Evolutionary conservation across 1,140 invertebrate species (phyloP).

Genomic region (Pseudomyrmex concolor): DNA sequence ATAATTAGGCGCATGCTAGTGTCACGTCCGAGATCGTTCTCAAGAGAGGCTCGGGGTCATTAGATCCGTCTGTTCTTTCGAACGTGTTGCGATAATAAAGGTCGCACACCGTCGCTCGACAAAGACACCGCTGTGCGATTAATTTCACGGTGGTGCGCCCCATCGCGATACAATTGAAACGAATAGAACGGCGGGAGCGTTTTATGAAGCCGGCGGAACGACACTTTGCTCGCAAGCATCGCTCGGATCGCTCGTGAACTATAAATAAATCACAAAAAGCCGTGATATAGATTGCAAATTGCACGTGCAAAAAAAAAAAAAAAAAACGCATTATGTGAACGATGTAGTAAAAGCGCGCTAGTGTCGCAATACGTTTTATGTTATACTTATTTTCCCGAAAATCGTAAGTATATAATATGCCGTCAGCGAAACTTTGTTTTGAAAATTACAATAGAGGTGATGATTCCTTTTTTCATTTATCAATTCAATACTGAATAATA

Average conservation of each 20-base stretch:
- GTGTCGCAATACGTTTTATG: neutral
- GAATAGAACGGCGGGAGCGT: constrained; percentile 56
- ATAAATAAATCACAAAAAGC: constrained; percentile 15
- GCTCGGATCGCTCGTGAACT: constrained; percentile 15
- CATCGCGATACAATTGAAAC: constrained; percentile 61
- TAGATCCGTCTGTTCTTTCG: constrained; percentile 62
- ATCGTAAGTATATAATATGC: too few species aligned
- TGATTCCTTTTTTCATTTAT: neutral
- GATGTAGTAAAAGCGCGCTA: neutral
- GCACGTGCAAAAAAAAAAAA: neutral
- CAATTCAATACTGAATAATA: constrained; percentile 3
- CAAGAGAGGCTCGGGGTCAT: constrained; percentile 57
- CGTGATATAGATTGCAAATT: constrained; percentile 7
- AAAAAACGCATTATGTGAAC: neutral
- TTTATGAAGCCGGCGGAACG: constrained; percentile 50
- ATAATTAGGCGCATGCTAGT: constrained; percentile 56
- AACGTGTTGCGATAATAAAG: constrained; percentile 64
- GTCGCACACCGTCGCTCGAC: constrained; percentile 55
- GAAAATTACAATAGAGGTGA: neutral
- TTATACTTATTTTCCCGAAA: neutral
- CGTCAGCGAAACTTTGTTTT: neutral
- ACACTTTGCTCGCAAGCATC: constrained; percentile 42
- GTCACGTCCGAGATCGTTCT: constrained; percentile 54
- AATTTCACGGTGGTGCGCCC: constrained; percentile 63
- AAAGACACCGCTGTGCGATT: constrained; percentile 66